Base-by-base conservation (phyloP, 2,113 vertebrate species). In the Prunella himalayana region DNA sequence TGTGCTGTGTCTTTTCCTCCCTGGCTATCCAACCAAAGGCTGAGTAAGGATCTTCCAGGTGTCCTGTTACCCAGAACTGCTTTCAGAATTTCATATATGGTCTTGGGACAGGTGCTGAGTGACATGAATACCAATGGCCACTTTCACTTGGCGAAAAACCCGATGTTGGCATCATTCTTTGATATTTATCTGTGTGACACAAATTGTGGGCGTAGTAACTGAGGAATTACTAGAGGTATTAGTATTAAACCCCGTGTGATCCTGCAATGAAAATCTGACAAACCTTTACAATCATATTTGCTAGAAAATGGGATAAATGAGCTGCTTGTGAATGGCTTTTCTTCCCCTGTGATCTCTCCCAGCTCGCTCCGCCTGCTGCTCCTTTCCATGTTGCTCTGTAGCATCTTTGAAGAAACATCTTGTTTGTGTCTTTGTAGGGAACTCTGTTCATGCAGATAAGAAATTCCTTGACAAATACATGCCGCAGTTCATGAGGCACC, bases 381-480 rank as follows among this genome's bases (percentile, higher is more conserved):
- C 6, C 0, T 49, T 78, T 25, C 24, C 53, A 0, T 28, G 75
- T 80, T 9, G 15, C 16, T 89, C n/a, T 45, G 86, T 15, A 3
- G 11, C 0, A 1, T 42, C 84, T 64, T 47, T 78, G 90, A 92
- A 70, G 82, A 33, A 78, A 64, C 42, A 20, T 56, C 92, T 73
- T 78, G 94, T 91, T 97, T 37, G 23, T 97, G 93, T 98, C 97
- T 97, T 94, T 96, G 84, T 88, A 98, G 98, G 98, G 76, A 98
- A 98, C 96, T 98, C 98, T 41, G 98, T 98, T 91, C 98, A 99
- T 6, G 99, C 99, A 82, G 98, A 98, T 97, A 98, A 98, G 97
- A 98, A 98, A 96, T 99, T 99, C 79, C 98, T 99, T 94, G 99
- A 99, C 93, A 99, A 99, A 95, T 98, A 98, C 97, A 99, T 99